Conservation (phyloP, 1,140 invertebrate genomes). For the Drosophila trapezifrons region DNA sequence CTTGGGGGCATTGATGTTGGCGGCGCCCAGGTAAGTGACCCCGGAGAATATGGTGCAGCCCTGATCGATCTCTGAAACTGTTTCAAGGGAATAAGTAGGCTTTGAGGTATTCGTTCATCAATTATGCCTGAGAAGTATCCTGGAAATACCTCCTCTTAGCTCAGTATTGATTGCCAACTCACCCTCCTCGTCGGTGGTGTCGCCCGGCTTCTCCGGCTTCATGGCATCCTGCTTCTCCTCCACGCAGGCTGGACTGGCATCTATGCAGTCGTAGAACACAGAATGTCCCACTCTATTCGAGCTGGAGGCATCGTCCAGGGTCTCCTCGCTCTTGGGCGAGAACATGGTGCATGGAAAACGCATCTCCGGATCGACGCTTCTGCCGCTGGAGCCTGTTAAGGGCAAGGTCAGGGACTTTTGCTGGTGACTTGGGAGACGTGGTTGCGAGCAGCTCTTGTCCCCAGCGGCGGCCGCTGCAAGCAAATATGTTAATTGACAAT, state of each 20-base stretch:
- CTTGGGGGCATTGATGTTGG: constrained; percentile 96
- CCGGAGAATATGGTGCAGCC: constrained; percentile 96
- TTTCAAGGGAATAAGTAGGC: constrained; percentile 21
- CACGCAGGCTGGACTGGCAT: constrained; percentile 85
- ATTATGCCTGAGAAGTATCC: not conserved
- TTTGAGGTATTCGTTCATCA: not conserved
- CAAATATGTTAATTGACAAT: constrained; percentile 48
- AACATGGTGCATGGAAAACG: constrained; percentile 66
- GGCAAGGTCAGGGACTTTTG: constrained; percentile 79
- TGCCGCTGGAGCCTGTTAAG: constrained; percentile 52
- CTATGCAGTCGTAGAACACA: constrained; percentile 85
- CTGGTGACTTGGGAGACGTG: constrained; percentile 41
- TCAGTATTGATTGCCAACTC: constrained; percentile 31
- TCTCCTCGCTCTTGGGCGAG: constrained; percentile 72
- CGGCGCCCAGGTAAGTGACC: constrained; percentile 96
- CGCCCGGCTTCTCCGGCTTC: constrained; percentile 88
- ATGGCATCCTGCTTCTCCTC: constrained; percentile 91
- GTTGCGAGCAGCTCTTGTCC: constrained; percentile 30
- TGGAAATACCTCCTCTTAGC: not conserved
- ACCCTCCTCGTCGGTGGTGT: constrained; percentile 89
- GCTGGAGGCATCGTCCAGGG: constrained; percentile 73
- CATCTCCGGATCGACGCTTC: constrained; percentile 57
- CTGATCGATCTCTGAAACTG: constrained; percentile 91
- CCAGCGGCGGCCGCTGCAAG: constrained; percentile 20
- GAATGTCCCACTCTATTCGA: constrained; percentile 84